Evolutionary conservation across 2,797 vertebrate species (phyloP).

Genomic region (Tympanoctomys barrerae): DNA sequence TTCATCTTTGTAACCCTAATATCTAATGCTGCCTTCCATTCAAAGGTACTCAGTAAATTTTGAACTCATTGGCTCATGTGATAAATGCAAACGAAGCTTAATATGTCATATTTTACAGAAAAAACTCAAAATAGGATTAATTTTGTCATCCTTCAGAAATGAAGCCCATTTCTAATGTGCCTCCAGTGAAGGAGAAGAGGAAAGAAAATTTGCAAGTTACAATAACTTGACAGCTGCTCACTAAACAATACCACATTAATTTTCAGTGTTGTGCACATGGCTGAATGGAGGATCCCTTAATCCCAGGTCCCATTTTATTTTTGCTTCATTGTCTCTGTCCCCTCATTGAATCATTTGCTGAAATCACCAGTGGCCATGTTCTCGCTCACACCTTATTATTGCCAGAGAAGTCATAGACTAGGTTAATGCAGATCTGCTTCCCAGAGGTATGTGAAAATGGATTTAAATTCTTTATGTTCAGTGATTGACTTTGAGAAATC

Average conservation of each 20-base stretch:
- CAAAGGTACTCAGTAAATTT: slow-evolving; percentile 31
- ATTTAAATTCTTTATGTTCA: slow-evolving; percentile 89
- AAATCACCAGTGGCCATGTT: slow-evolving; percentile 84
- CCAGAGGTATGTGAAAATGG: slow-evolving; percentile 87
- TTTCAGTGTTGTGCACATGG: slow-evolving; percentile 87
- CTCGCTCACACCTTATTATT: slow-evolving; percentile 88
- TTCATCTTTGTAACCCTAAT: neutral
- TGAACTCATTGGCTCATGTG: slow-evolving; percentile 69
- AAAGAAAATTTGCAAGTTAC: slow-evolving; percentile 82
- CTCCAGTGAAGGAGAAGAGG: slow-evolving; percentile 74
- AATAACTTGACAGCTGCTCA: slow-evolving; percentile 87
- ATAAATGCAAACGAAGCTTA: slow-evolving; percentile 83
- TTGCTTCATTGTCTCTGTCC: slow-evolving; percentile 85
- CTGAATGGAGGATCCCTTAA: slow-evolving; percentile 89
- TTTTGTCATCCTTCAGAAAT: slow-evolving; percentile 86
- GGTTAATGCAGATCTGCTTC: slow-evolving; percentile 88
- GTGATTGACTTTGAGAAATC: slow-evolving; percentile 88
- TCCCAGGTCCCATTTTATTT: slow-evolving; percentile 87
- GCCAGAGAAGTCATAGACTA: slow-evolving; percentile 85
- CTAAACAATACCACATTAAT: slow-evolving; percentile 88
- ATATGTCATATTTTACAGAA: slow-evolving; percentile 79
- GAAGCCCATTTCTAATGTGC: slow-evolving; percentile 83
- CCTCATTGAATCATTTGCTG: slow-evolving; percentile 83
- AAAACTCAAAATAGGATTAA: slow-evolving; percentile 85
- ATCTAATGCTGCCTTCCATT: neutral